These are phyloP conservation scores for Podilymbus podiceps DNA, from an alignment of 2,113 vertebrate species.

Conservation along the genomic window DNA sequence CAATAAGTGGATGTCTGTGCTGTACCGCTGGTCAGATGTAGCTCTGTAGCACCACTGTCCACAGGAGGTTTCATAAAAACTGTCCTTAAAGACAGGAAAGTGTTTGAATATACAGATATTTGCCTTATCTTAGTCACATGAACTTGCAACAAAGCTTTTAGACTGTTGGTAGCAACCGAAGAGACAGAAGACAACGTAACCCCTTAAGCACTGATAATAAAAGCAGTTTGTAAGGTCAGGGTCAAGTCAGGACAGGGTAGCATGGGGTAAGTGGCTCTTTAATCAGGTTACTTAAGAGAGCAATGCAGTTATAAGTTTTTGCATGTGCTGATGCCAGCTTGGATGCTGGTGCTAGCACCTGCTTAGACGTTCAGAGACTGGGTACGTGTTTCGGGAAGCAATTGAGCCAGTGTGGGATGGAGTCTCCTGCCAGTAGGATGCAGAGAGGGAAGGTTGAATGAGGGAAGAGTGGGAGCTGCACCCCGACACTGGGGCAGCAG, in stretches of 20 bases:
- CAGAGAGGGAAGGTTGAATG: background rate
- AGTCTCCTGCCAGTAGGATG: background rate
- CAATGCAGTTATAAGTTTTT: background rate
- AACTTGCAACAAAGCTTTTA: background rate
- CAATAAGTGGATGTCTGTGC: background rate
- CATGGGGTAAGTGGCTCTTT: background rate
- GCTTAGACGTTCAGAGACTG: background rate
- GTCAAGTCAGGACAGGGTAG: background rate
- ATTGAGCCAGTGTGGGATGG: background rate
- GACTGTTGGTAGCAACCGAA: background rate
- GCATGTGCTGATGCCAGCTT: background rate
- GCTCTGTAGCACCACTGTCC: background rate
- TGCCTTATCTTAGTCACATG: background rate
- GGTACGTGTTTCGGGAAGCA: fast-evolving
- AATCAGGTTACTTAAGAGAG: background rate
- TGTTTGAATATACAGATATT: background rate
- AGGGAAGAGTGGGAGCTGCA: background rate
- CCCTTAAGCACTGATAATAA: background rate
- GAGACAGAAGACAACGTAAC: background rate
- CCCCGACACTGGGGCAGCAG: background rate
- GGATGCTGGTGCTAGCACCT: background rate
- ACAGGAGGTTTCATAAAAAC: background rate
- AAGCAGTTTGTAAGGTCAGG: background rate
- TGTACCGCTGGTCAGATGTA: background rate
- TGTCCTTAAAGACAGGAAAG: background rate